phyloP scores from a whole-genome alignment of 2,797 vertebrate genomes.

The Parauchenoglanis punctatus region DNA sequence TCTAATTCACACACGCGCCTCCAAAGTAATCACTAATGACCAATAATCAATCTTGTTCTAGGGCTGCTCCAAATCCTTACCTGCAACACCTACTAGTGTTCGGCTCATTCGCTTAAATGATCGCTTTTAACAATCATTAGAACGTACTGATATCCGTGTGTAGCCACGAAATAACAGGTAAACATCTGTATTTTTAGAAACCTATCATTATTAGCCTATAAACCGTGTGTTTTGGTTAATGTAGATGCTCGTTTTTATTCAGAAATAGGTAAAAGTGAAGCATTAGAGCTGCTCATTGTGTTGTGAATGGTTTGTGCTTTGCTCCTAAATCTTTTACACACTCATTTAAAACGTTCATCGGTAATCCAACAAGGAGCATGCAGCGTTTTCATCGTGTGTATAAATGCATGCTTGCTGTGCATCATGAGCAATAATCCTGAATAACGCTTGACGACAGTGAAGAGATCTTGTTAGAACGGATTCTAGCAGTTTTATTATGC shows the following conservation, averaged over 20 bases:
- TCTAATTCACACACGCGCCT: neutral
- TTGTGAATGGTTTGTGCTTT: neutral
- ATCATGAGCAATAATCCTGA: neutral
- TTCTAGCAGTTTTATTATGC: neutral
- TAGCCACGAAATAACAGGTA: neutral
- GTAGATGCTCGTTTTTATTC: neutral
- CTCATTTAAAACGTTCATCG: neutral
- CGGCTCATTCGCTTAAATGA: neutral
- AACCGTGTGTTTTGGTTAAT: neutral
- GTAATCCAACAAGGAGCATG: neutral
- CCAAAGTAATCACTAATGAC: neutral
- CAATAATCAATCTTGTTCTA: neutral
- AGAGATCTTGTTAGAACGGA: neutral
- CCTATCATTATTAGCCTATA: neutral
- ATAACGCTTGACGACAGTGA: neutral
- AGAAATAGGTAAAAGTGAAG: neutral
- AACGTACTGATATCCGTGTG: neutral
- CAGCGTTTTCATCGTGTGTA: neutral
- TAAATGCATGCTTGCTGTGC: neutral
- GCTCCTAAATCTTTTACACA: neutral
- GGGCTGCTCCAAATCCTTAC: neutral
- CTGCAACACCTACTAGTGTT: neutral
- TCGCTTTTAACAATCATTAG: neutral
- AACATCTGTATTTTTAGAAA: neutral
- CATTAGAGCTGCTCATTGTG: neutral